Evolutionary conservation across 2,888 invertebrate genomes (phyloP).

Genomic region (Steinernema hermaphroditum): DNA sequence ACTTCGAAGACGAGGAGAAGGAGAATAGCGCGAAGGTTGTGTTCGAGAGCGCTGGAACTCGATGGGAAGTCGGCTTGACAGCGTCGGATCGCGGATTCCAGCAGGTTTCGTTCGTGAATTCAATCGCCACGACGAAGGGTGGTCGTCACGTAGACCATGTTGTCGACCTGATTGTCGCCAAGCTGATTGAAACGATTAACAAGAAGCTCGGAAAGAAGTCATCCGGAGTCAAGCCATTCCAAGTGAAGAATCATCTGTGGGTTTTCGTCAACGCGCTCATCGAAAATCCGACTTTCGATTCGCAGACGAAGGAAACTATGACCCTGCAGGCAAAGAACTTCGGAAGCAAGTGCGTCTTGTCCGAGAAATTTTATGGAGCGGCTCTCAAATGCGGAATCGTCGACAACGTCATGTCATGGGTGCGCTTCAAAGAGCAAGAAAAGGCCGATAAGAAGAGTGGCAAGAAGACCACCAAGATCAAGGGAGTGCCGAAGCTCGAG

Average conservation of each 20-base stretch:
- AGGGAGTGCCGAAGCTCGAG: constrained; percentile 82
- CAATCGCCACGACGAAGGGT: constrained; percentile 96
- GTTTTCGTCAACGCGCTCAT: constrained; percentile 94
- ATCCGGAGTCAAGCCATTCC: constrained; percentile 85
- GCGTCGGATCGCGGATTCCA: constrained; percentile 85
- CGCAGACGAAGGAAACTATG: constrained; percentile 99
- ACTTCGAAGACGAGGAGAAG: constrained; percentile 76
- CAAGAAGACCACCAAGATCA: constrained; percentile 85
- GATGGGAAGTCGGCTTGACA: constrained; percentile 95
- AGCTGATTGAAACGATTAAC: constrained; percentile 80
- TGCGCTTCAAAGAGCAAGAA: constrained; percentile 86
- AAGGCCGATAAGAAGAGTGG: constrained; percentile 77
- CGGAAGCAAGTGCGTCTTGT: constrained; percentile 85
- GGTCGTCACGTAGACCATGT: constrained; percentile 96
- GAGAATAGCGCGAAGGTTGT: constrained; percentile 82
- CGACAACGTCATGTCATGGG: constrained; percentile 91
- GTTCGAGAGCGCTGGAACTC: constrained; percentile 78
- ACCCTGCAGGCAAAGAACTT: constrained; percentile 90
- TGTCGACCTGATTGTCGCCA: constrained; percentile 83
- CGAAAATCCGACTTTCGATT: constrained; percentile 98
- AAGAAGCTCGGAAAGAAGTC: constrained; percentile 90
- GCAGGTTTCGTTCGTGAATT: constrained; percentile 98
- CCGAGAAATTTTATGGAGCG: constrained; percentile 78
- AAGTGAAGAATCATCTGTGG: constrained; percentile 95
- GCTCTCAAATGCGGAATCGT: constrained; percentile 79